Conservation (phyloP, 2,113 vertebrate species). For the Merops nubicus region DNA sequence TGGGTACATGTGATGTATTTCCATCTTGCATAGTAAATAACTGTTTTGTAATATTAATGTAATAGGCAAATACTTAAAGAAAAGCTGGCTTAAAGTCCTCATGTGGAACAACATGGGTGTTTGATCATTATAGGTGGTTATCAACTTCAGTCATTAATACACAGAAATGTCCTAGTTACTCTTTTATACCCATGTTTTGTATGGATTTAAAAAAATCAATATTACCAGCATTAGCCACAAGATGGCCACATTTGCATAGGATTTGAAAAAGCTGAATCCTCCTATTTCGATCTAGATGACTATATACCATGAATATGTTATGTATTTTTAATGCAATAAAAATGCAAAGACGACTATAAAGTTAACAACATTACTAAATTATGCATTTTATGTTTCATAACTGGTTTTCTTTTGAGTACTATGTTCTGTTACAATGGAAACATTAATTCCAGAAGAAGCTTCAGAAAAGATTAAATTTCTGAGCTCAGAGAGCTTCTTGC, state of each 20-base stretch:
- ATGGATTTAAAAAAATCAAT: not conserved
- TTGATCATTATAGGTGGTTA: not conserved
- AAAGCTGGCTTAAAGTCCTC: not conserved
- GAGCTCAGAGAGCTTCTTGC: not conserved
- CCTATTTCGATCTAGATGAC: not conserved
- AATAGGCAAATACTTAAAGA: not conserved
- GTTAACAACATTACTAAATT: no score
- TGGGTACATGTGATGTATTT: not conserved
- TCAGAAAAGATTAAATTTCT: not conserved
- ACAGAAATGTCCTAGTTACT: not conserved
- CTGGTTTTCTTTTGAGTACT: not conserved
- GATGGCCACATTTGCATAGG: slow-evolving; percentile 73
- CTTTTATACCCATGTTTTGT: not conserved
- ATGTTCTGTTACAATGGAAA: not conserved
- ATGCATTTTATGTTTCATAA: no score
- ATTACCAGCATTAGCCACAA: slow-evolving; percentile 69
- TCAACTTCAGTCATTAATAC: not conserved
- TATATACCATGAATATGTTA: not conserved
- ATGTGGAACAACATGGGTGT: not conserved
- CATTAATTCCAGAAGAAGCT: not conserved
- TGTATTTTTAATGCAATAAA: not conserved
- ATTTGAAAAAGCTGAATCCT: not conserved
- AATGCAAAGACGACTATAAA: not conserved
- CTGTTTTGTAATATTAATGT: not conserved
- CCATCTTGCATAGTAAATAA: not conserved